Evolutionary conservation across 2,797 vertebrate species (phyloP).

Genomic region (Falco novaeseelandiae): DNA sequence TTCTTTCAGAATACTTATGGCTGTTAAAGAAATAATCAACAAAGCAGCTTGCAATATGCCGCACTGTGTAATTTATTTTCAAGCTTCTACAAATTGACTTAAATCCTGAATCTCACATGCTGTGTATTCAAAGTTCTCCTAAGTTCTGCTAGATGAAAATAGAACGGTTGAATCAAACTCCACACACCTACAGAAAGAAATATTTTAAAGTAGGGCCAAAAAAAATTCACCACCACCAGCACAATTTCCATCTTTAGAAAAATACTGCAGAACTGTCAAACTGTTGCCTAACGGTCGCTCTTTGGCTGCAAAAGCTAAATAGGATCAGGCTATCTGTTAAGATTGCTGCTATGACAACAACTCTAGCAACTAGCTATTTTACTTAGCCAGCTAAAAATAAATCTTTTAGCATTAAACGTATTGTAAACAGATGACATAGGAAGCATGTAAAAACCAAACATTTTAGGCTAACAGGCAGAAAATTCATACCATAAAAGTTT

Average conservation of each 20-base stretch:
- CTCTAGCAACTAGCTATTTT: constrained; percentile 42
- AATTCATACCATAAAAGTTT: not conserved
- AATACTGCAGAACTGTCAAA: constrained; percentile 62
- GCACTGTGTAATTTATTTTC: not conserved
- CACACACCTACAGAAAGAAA: constrained; percentile 48
- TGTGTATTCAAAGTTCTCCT: not conserved
- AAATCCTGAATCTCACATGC: not conserved
- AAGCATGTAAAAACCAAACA: not conserved
- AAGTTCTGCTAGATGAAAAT: constrained; percentile 23
- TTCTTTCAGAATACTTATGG: constrained; percentile 13
- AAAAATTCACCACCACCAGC: constrained; percentile 1
- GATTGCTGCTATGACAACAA: constrained; percentile 67
- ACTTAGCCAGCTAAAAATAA: constrained; percentile 59
- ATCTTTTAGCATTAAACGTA: constrained; percentile 46
- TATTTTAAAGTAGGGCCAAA: constrained; percentile 47
- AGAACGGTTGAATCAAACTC: not conserved
- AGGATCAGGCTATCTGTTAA: constrained; percentile 59
- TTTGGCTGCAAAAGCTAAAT: constrained; percentile 54
- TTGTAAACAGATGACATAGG: constrained; percentile 53
- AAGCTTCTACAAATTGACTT: constrained; percentile 20
- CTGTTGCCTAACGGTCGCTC: constrained; percentile 36
- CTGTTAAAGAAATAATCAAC: not conserved
- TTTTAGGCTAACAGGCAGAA: not conserved
- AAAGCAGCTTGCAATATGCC: constrained; percentile 20
- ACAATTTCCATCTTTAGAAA: constrained; percentile 64